Base-by-base conservation (phyloP, 2,113 vertebrate species). In the Xenotilapia longispinis region DNA sequence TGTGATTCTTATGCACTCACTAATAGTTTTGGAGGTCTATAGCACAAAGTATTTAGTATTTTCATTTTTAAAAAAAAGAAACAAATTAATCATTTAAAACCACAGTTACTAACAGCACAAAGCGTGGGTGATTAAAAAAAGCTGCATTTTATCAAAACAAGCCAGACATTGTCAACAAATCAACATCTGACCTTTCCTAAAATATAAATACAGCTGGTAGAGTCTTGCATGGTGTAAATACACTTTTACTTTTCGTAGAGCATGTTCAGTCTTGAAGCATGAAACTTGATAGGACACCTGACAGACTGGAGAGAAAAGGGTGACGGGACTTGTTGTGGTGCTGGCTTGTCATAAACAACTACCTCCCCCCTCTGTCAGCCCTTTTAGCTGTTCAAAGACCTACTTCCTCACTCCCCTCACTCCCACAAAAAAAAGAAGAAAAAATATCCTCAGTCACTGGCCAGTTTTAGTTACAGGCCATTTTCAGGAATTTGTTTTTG, bases 401-500 rank as follows among this genome's bases (percentile, higher is more conserved):
- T 45, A 90, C 92, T 91, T 92, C 84, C 89, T 94, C 85, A 88
- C 89, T 82, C 84, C 47, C 15, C 54, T 19, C 28, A 12, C 40
- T 49, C 55, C 80, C 57, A 7, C 28, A 33, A n/a, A 60, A 36
- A 36, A 13, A 28, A 5, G 58, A 36, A 65, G 17, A 55, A 58
- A 17, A 28, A 73, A 84, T 81, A 36, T 45, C 73, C 60, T 21
- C 87, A 89, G 80, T 84, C 84, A 95, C 87, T 93, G 94, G 94
- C 49, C 73, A 36, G 49, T 63, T 84, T 80, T 81, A 85, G 87
- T 93, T 90, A 84, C 90, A 86, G 92, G 86, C 89, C 84, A 85
- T 91, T 95, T 95, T 96, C 80, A 96, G 94, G 95, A 96, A 96
- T 96, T 95, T 97, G 94, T 96, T 97, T 90, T 97, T 96, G 96